A percentile compares a stretch with the other conserved stretches of the same genome.
phyloP scores from a whole-genome alignment of 2,888 invertebrate genomes.

The Conus canariensis region DNA sequence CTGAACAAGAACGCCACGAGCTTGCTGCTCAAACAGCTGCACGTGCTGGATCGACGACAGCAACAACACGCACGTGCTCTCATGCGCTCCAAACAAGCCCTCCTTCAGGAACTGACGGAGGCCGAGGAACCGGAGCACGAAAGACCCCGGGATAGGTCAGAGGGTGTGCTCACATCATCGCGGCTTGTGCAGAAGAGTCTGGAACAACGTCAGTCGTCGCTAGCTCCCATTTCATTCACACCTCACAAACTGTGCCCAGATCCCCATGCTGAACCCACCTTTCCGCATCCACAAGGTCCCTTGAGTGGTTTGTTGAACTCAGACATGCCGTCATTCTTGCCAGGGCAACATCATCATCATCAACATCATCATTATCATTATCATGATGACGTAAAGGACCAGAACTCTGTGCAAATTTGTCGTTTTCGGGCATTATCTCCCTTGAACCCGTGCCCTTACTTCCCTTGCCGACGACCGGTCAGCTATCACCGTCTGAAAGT shows the following conservation, averaged over 20 bases:
- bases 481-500: slow-evolving; percentile 64
- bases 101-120: slow-evolving; percentile 25
- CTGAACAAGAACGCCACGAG: slow-evolving; percentile 56
- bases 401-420: slow-evolving; percentile 38
- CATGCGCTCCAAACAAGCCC: slow-evolving; percentile 46
- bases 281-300: no score
- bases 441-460: slow-evolving; percentile 57
- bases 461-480: slow-evolving; percentile 63
- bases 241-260: no score
- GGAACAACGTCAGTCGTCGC: neutral
- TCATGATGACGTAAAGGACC: no score
- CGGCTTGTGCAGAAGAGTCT: neutral
- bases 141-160: neutral
- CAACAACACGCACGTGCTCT: slow-evolving; percentile 47
- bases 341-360: no score
- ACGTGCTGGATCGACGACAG: slow-evolving; percentile 49
- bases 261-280: no score
- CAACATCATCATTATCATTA: no score
- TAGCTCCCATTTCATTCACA: neutral
- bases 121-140: neutral
- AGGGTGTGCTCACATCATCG: neutral
- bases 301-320: no score
- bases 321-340: no score
- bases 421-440: slow-evolving; percentile 52
- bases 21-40: slow-evolving; percentile 52